phyloP scores from a whole-genome alignment of 1,140 invertebrate genomes.

The Dolichoris vasculosae region DNA sequence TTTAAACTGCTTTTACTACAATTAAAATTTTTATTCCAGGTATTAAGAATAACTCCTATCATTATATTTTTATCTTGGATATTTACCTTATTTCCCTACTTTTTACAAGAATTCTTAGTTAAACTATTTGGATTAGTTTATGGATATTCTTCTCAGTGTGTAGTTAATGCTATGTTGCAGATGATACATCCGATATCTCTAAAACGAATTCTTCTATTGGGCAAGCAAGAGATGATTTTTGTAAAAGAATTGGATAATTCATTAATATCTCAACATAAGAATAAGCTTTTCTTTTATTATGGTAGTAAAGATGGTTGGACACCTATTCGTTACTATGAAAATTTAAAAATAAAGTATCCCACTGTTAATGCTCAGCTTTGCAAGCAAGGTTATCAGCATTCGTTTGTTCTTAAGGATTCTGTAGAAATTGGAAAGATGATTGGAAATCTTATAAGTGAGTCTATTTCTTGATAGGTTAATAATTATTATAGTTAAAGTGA shows the following conservation, averaged over 20 bases:
- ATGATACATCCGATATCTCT: conserved; percentile 75
- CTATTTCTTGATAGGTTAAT: conserved; percentile 50
- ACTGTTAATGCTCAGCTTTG: conserved; percentile 80
- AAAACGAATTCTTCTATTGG: conserved; percentile 77
- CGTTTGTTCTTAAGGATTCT: conserved; percentile 82
- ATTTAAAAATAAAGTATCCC: conserved; percentile 78
- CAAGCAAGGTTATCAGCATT: conserved; percentile 80
- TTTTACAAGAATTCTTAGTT: conserved; percentile 74
- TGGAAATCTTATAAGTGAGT: conserved; percentile 74
- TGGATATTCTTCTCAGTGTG: conserved; percentile 69
- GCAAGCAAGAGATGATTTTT: conserved; percentile 78
- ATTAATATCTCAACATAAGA: conserved; percentile 73
- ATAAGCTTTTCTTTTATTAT: conserved; percentile 84
- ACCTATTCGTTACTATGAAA: conserved; percentile 79
- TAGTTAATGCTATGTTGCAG: conserved; percentile 71
- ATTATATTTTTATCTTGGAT: conserved; percentile 77
- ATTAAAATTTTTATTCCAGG: conserved; percentile 54
- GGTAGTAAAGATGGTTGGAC: conserved; percentile 85
- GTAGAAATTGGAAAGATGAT: conserved; percentile 79
- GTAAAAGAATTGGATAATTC: conserved; percentile 78
- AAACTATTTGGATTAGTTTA: conserved; percentile 74
- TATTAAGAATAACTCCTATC: conserved; percentile 74
- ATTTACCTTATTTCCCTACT: conserved; percentile 77
- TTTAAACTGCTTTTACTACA: not conserved
- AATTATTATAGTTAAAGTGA: not conserved